Evolutionary conservation across 2,113 vertebrate species (phyloP).

Genomic region (Argyrosomus japonicus): DNA sequence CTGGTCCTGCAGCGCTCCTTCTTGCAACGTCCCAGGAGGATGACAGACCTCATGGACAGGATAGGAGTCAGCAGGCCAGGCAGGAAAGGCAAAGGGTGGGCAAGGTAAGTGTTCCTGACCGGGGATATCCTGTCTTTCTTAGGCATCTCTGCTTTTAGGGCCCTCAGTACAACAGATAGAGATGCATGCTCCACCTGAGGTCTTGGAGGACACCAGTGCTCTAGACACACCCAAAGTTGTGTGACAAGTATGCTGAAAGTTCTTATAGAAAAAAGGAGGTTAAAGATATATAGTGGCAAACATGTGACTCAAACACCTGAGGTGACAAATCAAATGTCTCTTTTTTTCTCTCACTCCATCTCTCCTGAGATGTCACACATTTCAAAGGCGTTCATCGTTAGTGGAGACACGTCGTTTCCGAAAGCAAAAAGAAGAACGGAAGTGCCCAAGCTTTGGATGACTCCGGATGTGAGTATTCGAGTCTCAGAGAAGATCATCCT

Average conservation of each 20-base stretch:
- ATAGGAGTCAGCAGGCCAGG: slow-evolving; percentile 72
- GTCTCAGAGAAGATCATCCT: slow-evolving; percentile 69
- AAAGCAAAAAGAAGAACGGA: slow-evolving; percentile 58
- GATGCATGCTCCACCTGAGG: slow-evolving; percentile 33
- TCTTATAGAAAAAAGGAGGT: background rate
- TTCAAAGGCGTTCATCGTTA: slow-evolving; percentile 77
- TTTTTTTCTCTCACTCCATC: slow-evolving; percentile 29
- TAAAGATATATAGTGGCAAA: background rate
- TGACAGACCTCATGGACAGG: slow-evolving; percentile 62
- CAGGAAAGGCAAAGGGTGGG: slow-evolving; percentile 68
- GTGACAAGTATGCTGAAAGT: background rate
- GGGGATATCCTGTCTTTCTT: slow-evolving; percentile 86
- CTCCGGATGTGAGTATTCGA: slow-evolving; percentile 77
- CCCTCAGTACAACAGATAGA: slow-evolving; percentile 15
- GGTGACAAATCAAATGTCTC: slow-evolving; percentile 40
- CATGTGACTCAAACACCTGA: slow-evolving; percentile 58
- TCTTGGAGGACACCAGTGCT: slow-evolving; percentile 6
- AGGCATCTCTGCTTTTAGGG: slow-evolving; percentile 50
- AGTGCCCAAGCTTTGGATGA: slow-evolving; percentile 69
- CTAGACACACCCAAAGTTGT: background rate
- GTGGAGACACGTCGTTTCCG: slow-evolving; percentile 81
- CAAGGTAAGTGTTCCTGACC: slow-evolving; percentile 73
- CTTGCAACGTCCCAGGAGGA: slow-evolving; percentile 53
- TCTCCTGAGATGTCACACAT: slow-evolving; percentile 52
- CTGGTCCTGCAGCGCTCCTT: slow-evolving; percentile 32